phyloP scores from a whole-genome alignment of 2,113 vertebrate genomes.

The Pelvicachromis taeniatus region DNA sequence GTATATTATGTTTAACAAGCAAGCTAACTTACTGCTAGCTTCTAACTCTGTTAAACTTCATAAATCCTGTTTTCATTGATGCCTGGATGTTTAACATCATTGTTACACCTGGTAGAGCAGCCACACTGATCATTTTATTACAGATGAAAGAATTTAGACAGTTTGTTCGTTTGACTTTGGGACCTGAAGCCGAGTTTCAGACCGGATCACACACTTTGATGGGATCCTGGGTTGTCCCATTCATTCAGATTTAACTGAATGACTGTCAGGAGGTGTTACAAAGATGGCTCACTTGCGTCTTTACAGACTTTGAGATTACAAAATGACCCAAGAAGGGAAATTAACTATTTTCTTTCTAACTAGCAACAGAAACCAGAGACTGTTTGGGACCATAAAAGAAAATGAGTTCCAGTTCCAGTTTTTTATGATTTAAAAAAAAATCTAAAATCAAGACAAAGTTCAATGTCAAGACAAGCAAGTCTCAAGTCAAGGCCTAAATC shows the following conservation, averaged over 20 bases:
- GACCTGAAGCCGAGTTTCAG: accelerated
- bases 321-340: not conserved
- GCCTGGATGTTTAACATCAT: not conserved
- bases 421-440: not conserved
- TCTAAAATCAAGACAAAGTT: not conserved
- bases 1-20: accelerated
- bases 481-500: not conserved
- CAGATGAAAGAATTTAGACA: not conserved
- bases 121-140: not conserved
- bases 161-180: not conserved
- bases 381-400: not conserved
- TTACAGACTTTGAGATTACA: not conserved
- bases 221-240: not conserved
- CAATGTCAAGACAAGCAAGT: not conserved
- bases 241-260: not conserved
- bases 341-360: not conserved
- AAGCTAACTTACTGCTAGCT: not conserved
- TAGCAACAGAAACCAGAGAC: not conserved
- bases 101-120: not conserved
- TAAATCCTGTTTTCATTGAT: not conserved
- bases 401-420: not conserved
- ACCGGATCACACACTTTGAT: not conserved
- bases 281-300: not conserved
- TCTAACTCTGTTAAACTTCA: accelerated
- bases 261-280: not conserved